Conservation (phyloP, 1,140 invertebrate genomes). For the Micrasema minimum region DNA sequence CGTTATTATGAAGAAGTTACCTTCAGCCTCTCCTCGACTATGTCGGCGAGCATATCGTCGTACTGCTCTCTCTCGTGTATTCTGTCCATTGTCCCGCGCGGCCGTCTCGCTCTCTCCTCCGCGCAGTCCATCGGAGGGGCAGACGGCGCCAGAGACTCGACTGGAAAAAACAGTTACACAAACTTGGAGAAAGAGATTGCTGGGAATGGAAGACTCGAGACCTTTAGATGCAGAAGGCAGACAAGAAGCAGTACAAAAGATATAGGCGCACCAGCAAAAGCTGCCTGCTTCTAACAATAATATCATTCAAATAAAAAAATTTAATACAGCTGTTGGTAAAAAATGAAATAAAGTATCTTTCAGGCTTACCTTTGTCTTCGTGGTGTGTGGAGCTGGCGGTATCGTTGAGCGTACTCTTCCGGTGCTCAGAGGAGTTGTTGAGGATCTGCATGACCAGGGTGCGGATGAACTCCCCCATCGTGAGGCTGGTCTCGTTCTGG, state of each 20-base stretch:
- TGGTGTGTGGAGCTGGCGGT: slow-evolving; percentile 9
- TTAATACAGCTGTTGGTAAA: no score
- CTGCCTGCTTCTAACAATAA: no score
- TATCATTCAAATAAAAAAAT: no score
- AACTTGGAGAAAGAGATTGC: background rate
- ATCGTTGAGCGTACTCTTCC: slow-evolving; percentile 20
- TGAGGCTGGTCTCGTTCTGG: slow-evolving; percentile 70
- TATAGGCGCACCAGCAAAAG: no score
- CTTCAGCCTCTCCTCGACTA: slow-evolving; percentile 29
- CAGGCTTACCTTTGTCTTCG: slow-evolving; percentile 19
- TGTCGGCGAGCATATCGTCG: slow-evolving; percentile 56
- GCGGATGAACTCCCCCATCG: slow-evolving; percentile 84
- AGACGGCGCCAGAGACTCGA: slow-evolving; percentile 25
- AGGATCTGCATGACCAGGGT: slow-evolving; percentile 85
- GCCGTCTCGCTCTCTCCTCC: slow-evolving; percentile 1
- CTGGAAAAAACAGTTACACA: background rate
- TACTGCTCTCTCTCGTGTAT: slow-evolving; percentile 59
- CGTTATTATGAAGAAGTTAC: background rate
- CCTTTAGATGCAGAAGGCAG: no score
- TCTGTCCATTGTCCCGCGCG: slow-evolving; percentile 57
- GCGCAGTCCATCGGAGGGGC: slow-evolving; percentile 45
- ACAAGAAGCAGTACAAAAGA: no score
- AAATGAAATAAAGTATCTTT: background rate
- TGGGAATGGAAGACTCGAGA: no score
- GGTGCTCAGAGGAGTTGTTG: slow-evolving; percentile 67